Conservation (phyloP, 2,113 vertebrate species). For the Stomatorhinus ivindoensis region DNA sequence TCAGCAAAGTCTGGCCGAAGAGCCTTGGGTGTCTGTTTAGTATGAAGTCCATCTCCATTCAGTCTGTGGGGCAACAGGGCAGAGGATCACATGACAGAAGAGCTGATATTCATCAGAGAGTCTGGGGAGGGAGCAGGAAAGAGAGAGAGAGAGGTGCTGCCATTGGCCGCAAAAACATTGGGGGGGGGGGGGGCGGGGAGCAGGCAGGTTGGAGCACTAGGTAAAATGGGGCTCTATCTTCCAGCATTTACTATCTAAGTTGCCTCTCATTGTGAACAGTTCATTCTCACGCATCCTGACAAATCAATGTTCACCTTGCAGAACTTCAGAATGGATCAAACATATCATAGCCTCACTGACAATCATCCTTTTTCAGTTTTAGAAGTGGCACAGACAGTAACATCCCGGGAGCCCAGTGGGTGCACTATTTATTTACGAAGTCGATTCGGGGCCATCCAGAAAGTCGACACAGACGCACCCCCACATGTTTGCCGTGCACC, state of each 20-base stretch:
- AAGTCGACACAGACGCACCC: background rate
- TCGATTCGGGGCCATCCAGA: background rate
- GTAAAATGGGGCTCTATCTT: background rate
- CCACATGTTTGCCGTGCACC: background rate
- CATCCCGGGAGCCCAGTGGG: background rate
- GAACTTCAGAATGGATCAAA: background rate
- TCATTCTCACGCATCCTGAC: background rate
- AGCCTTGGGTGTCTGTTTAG: background rate
- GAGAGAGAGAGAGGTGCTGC: background rate
- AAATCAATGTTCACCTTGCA: background rate
- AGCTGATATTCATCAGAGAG: background rate
- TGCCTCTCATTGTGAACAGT: background rate
- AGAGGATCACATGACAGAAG: background rate
- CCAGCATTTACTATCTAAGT: background rate
- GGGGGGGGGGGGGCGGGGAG: background rate
- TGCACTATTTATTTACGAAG: background rate
- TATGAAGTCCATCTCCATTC: background rate
- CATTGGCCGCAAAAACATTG: background rate
- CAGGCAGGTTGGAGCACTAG: background rate
- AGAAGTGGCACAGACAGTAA: background rate
- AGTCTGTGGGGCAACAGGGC: background rate
- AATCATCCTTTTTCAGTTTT: background rate
- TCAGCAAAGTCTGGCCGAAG: background rate
- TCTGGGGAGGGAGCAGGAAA: background rate
- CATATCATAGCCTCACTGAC: background rate